phyloP scores from a whole-genome alignment of 2,888 invertebrate species.

The Crossocerus cetratus region DNA sequence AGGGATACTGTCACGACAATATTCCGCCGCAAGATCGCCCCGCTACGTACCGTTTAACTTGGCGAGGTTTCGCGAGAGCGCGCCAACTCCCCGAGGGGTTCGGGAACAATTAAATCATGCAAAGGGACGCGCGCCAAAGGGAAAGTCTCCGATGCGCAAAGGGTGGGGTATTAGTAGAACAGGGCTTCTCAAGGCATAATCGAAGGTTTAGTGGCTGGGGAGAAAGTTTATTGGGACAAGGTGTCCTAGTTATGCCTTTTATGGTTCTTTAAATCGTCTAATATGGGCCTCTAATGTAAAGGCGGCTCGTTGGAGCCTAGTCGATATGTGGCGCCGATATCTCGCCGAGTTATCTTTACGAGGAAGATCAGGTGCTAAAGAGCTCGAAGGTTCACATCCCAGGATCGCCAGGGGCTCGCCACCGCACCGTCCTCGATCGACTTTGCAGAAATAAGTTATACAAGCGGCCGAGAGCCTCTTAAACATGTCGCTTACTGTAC shows the following conservation, averaged over 20 bases:
- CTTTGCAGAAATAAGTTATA: conserved; percentile 4
- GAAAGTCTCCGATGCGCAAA: no score
- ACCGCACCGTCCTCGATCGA: conserved; percentile 11
- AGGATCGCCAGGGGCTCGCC: conserved; percentile 12
- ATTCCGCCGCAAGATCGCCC: no score
- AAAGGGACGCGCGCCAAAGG: no score
- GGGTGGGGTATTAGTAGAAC: no score
- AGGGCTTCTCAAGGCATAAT: no score
- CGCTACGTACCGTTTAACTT: no score
- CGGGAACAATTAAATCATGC: no score
- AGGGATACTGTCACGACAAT: no score
- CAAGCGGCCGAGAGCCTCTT: background rate
- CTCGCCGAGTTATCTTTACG: conserved; percentile 33
- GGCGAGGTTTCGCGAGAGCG: no score
- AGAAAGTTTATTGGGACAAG: no score
- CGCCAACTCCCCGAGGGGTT: no score
- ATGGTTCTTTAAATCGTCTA: conserved; percentile 33
- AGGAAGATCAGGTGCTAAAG: conserved; percentile 31
- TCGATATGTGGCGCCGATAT: conserved; percentile 33
- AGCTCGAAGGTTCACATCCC: conserved; percentile 22
- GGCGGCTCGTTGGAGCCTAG: background rate
- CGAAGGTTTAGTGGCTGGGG: no score
- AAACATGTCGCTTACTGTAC: background rate
- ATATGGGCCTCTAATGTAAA: conserved; percentile 24
- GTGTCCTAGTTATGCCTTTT: conserved; percentile 14